phyloP scores from a whole-genome alignment of 1,140 invertebrate species.

The Drosophila guanche region DNA sequence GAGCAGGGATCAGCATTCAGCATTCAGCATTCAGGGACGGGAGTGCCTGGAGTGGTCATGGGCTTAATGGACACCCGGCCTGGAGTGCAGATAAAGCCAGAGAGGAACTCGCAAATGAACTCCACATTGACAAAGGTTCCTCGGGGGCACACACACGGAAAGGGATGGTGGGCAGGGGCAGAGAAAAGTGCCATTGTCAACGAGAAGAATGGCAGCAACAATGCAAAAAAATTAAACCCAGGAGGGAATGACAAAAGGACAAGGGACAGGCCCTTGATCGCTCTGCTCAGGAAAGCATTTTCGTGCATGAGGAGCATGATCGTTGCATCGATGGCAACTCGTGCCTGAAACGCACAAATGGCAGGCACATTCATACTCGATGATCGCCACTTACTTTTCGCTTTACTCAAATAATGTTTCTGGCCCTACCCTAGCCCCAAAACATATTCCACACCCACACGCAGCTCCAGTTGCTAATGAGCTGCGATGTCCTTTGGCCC shows the following conservation, averaged over 20 bases:
- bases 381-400: too few species aligned
- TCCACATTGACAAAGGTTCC: constrained; percentile 28
- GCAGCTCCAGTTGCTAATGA: constrained; percentile 45
- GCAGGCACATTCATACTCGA: too few species aligned
- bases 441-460: neutral
- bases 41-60: constrained; percentile 33
- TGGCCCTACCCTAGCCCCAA: too few species aligned
- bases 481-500: constrained; percentile 17
- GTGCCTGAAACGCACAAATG: too few species aligned
- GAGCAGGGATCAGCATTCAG: constrained; percentile 11
- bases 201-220: constrained; percentile 16
- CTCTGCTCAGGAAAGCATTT: too few species aligned
- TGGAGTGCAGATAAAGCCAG: constrained; percentile 2
- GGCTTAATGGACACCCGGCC: constrained; percentile 33
- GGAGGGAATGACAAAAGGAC: too few species aligned
- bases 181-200: constrained; percentile 28
- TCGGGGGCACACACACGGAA: neutral
- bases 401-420: too few species aligned
- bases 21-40: constrained; percentile 26
- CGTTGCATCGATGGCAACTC: too few species aligned
- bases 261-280: too few species aligned
- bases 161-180: neutral
- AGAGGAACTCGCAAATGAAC: constrained; percentile 36
- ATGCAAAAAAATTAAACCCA: neutral
- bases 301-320: too few species aligned